phyloP scores from a whole-genome alignment of 2,888 invertebrate species.

The Brachyptera risi region DNA sequence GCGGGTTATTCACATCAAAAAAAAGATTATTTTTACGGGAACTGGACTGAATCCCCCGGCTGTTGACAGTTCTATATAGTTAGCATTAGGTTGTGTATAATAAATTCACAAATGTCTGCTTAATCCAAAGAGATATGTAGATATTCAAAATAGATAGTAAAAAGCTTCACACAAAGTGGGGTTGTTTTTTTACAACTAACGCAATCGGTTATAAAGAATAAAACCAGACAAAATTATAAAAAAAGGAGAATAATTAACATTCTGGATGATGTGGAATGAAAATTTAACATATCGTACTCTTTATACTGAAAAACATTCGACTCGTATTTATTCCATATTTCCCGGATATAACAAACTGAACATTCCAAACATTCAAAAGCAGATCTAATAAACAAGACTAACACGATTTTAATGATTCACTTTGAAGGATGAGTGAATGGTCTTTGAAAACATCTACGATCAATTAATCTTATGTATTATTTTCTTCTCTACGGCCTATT shows the following conservation, averaged over 20 bases:
- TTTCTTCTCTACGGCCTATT: conserved; percentile 20
- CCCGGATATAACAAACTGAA: neutral
- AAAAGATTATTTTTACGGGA: neutral
- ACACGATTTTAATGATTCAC: conserved; percentile 27
- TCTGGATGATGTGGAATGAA: conserved; percentile 12
- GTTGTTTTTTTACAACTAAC: too few relatives aligned
- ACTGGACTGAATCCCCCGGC: neutral
- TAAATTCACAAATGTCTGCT: too few relatives aligned
- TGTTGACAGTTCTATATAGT: neutral
- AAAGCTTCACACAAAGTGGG: too few relatives aligned
- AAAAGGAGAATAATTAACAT: neutral
- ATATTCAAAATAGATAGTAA: too few relatives aligned
- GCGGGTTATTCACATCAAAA: neutral
- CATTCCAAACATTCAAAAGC: conserved; percentile 17
- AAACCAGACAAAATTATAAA: neutral
- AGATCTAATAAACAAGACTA: conserved; percentile 22
- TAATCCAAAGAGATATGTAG: too few relatives aligned
- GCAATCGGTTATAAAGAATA: too few relatives aligned
- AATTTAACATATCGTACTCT: neutral
- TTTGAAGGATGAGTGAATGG: conserved; percentile 24
- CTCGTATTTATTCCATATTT: conserved; percentile 24
- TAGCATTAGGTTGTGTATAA: too few relatives aligned
- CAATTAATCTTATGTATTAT: conserved; percentile 27
- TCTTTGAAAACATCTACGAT: conserved; percentile 20
- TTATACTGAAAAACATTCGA: conserved; percentile 7